A percentile compares a stretch with the other conserved stretches of the same genome.
Evolutionary conservation across 2,113 vertebrate species (phyloP).

Genomic region (Illadopsis cleaveri): DNA sequence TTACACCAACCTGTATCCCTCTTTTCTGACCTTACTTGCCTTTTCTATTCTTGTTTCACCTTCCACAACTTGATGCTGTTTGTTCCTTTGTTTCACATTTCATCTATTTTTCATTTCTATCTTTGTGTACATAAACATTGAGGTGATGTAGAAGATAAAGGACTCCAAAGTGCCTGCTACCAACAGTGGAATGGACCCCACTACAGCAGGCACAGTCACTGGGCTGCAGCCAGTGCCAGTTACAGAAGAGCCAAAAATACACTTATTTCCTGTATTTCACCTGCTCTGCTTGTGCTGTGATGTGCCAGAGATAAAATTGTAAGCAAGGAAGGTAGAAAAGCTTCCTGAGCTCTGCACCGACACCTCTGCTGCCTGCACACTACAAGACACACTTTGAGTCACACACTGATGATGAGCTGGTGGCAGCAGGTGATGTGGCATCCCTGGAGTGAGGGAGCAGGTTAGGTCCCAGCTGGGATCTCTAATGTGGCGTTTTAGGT

Average conservation of each 20-base stretch:
- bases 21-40: background rate
- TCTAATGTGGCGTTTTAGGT: background rate
- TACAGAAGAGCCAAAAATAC: background rate
- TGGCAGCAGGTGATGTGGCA: background rate
- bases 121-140: background rate
- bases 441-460: background rate
- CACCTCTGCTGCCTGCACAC: background rate
- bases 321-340: background rate
- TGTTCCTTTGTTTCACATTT: background rate
- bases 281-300: background rate
- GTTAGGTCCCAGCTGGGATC: background rate
- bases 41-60: background rate
- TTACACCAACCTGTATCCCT: background rate
- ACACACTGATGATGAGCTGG: background rate
- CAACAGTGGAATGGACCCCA: background rate
- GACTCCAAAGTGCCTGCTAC: rapidly evolving
- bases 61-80: background rate
- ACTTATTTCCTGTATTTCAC: background rate
- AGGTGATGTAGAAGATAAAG: background rate
- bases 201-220: background rate
- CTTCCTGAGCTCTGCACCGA: background rate
- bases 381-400: background rate
- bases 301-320: background rate
- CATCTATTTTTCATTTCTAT: background rate
- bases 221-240: background rate